phyloP scores from a whole-genome alignment of 2,888 invertebrate genomes.

The Isotomurus palustris region DNA sequence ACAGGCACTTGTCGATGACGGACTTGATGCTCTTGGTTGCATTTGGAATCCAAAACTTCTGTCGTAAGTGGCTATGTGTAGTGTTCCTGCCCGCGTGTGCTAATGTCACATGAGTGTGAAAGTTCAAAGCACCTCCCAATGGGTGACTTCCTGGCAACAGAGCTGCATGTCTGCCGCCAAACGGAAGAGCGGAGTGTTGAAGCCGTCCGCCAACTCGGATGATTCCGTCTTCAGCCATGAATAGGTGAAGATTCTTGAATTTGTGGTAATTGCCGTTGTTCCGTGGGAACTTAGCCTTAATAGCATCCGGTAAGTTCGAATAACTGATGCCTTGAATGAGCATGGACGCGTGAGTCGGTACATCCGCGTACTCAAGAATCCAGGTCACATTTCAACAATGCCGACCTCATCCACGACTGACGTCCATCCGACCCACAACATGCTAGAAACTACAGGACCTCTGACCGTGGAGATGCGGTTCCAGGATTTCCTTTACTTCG shows the following conservation, averaged over 20 bases:
- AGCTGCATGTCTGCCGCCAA: neutral
- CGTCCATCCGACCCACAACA: too few species aligned
- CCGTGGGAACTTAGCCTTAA: too few species aligned
- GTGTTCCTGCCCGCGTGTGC: constrained; percentile 11
- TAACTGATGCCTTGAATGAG: too few species aligned
- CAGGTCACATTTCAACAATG: too few species aligned
- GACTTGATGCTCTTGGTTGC: constrained; percentile 8
- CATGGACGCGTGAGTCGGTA: too few species aligned
- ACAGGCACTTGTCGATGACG: constrained; percentile 2
- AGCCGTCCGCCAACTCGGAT: constrained; percentile 13
- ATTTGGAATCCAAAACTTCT: constrained; percentile 13
- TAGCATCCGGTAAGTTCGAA: too few species aligned
- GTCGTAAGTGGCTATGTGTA: constrained; percentile 11
- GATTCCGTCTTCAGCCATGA: constrained; percentile 3
- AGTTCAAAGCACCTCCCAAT: neutral
- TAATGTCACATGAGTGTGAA: neutral
- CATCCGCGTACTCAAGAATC: too few species aligned
- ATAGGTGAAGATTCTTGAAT: constrained; percentile 48
- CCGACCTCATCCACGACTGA: too few species aligned
- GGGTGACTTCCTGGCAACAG: neutral
- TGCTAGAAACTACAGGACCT: too few species aligned
- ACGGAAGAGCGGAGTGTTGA: neutral
- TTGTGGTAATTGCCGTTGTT: neutral
- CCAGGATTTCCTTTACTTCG: too few species aligned
- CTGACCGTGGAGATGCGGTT: too few species aligned